Evolutionary conservation across 2,113 vertebrate genomes (phyloP).

Genomic region (Agapornis roseicollis): DNA sequence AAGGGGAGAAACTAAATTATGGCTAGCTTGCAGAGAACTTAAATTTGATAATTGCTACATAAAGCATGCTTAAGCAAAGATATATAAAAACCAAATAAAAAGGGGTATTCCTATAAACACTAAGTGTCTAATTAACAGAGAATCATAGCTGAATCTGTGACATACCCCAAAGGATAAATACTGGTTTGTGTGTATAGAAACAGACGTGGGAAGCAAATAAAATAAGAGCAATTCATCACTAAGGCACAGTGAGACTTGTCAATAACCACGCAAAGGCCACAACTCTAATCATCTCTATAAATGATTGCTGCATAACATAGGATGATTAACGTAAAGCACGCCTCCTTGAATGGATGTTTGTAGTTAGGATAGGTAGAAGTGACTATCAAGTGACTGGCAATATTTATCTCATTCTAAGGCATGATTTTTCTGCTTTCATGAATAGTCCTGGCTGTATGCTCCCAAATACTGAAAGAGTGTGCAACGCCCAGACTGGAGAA

Average conservation of each 20-base stretch:
- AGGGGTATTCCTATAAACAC: not conserved
- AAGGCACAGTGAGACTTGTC: not conserved
- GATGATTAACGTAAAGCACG: not conserved
- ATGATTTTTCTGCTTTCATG: not conserved
- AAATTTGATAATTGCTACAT: not conserved
- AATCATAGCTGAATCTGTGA: not conserved
- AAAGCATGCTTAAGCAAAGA: not conserved
- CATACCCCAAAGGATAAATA: not conserved
- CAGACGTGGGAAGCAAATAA: not conserved
- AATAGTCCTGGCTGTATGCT: not conserved
- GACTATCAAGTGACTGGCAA: not conserved
- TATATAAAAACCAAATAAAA: not conserved
- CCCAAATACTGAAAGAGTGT: not conserved
- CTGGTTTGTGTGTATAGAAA: not conserved
- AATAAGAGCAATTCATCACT: not conserved
- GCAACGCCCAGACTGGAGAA: not conserved
- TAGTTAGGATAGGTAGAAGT: not conserved
- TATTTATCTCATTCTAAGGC: not conserved
- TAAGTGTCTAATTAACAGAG: not conserved
- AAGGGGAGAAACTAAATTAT: constrained; percentile 11
- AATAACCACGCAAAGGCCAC: not conserved
- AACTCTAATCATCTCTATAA: not conserved
- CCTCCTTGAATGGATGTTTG: not conserved
- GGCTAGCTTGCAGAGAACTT: not conserved
- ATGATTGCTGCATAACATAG: not conserved